These are phyloP conservation scores for Rhamphomyia laevipes DNA, from an alignment of 2,888 invertebrate species.

Conservation along the genomic window DNA sequence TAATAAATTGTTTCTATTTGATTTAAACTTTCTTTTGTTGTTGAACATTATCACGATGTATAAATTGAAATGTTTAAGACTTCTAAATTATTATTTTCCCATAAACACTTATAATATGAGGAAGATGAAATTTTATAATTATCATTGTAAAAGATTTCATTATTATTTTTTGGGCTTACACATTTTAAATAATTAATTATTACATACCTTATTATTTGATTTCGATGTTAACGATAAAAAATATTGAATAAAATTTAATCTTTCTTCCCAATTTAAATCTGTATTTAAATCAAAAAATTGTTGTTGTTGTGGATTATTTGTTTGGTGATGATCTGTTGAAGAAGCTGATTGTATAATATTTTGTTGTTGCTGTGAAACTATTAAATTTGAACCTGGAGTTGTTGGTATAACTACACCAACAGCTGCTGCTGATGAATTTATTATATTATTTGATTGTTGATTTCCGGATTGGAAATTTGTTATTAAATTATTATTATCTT, in stretches of 20 bases:
- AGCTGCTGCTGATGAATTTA: conserved; percentile 15
- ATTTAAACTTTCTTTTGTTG: too few relatives aligned
- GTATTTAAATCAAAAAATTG: conserved; percentile 4
- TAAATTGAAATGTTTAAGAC: too few relatives aligned
- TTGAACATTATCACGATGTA: too few relatives aligned
- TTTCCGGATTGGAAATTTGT: conserved; percentile 9
- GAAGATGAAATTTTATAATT: too few relatives aligned
- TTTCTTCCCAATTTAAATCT: conserved; percentile 14
- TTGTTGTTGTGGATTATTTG: neutral
- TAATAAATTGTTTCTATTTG: too few relatives aligned
- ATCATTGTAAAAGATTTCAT: too few relatives aligned
- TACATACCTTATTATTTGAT: conserved; percentile 4
- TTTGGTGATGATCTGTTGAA: conserved; percentile 13
- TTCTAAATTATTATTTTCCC: too few relatives aligned
- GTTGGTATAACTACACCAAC: conserved; percentile 33
- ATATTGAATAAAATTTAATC: conserved; percentile 17
- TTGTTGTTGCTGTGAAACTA: conserved; percentile 6
- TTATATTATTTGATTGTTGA: conserved; percentile 12
- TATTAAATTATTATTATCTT: conserved; percentile 14
- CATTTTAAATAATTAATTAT: neutral
- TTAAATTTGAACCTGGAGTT: conserved; percentile 20
- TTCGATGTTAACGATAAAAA: conserved; percentile 16
- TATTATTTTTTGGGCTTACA: too few relatives aligned
- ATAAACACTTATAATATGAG: too few relatives aligned
- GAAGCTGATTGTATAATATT: conserved; percentile 9